Evolutionary conservation across 1,140 invertebrate genomes (phyloP), one percentile per base, ranked within the genome.

Genomic region (Pollicipes pollicipes): DNA sequence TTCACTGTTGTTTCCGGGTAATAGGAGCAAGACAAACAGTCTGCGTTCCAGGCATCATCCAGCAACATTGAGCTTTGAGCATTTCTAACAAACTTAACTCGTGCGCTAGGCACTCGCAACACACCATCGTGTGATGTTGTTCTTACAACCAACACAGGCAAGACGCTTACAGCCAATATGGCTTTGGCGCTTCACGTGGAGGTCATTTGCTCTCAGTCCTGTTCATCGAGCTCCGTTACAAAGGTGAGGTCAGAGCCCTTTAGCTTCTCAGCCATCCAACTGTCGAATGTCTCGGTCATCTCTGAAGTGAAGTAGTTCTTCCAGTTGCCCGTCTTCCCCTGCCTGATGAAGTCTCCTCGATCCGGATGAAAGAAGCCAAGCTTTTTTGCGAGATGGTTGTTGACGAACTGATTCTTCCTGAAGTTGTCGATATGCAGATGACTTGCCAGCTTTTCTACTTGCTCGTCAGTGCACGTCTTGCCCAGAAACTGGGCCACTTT

Each of bases 261-360:
- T 3, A 75, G 72, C n/a, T 74, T 76, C 32, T 72, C 63, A 24
- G 76, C 69, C 28, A 77, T 70, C 72, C 77, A 76, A 37, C 64
- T 63, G 68, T 81, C 80, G 37, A 81, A 70, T 28, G 72, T 72
- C 58, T 76, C 76, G 30, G 76, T 78, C 70, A 81, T 79, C 69
- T 82, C 80, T 2, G 73, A 71, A n/a, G 73, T 77, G 70, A 82
- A 77, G 70, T 81, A 74, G 71, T 80, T 81, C 73, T 78, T 81
- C 81, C 81, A 81, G 70, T 73, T 63, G 30, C 69, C 58, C 71
- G 37, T 27, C 68, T 71, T 75, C 79, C 81, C 82, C 79, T 80
- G 81, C 32, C 81, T 74, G 31, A 82, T 73, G 73, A 82, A 82
- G 31, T 77, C 71, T n/a, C 75, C 73, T 66, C 77, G 76, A 32